These are phyloP conservation scores for Brachionus rotundiformis DNA, from an alignment of 1,140 invertebrate species.

Conservation along the genomic window DNA sequence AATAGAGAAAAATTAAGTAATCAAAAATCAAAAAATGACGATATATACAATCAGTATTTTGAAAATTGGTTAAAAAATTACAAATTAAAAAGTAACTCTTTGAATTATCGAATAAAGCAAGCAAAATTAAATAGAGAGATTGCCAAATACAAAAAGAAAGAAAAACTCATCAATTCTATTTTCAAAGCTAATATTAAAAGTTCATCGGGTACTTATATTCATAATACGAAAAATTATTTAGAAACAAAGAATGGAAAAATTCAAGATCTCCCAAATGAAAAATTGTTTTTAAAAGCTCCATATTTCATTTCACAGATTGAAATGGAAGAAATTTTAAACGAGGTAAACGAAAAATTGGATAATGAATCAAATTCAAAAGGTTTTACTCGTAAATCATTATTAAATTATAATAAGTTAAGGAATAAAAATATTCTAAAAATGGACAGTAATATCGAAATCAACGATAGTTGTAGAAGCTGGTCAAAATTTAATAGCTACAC, in stretches of 20 bases:
- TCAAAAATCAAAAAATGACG: neutral
- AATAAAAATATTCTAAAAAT: too few relatives aligned
- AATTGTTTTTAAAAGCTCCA: neutral
- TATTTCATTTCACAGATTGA: conserved; percentile 26
- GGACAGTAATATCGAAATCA: too few relatives aligned
- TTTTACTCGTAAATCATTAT: neutral
- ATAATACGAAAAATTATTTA: neutral
- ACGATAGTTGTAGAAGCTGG: too few relatives aligned
- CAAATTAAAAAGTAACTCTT: neutral
- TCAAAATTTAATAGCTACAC: too few relatives aligned
- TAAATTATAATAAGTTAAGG: neutral
- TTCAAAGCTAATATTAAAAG: neutral
- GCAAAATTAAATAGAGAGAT: neutral
- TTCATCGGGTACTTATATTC: neutral
- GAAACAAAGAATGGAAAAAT: too few relatives aligned
- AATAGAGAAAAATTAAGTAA: neutral
- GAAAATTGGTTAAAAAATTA: neutral
- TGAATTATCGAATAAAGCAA: neutral
- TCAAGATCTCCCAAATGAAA: neutral
- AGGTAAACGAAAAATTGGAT: conserved; percentile 1
- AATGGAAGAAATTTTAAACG: conserved; percentile 33
- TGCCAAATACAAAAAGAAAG: neutral
- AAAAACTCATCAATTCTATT: neutral
- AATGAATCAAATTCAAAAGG: neutral
- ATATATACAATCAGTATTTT: neutral